Percentiles rank a stretch among this genome's conserved stretches.
These are phyloP conservation scores for Drosophila tripunctata DNA, from an alignment of 2,888 invertebrate genomes.

Conservation along the genomic window DNA sequence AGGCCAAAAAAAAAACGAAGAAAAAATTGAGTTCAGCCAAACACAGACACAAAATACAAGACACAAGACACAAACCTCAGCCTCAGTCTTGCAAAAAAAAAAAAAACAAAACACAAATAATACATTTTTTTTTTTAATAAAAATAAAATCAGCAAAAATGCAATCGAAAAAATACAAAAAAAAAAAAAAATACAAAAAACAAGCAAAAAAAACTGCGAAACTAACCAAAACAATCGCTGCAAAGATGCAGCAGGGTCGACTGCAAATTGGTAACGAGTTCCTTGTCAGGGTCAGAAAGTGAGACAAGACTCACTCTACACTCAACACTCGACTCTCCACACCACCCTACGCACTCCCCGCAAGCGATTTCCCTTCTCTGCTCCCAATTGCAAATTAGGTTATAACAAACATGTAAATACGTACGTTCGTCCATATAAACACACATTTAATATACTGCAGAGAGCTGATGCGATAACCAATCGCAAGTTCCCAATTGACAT, in stretches of 20 bases:
- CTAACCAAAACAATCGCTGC: slow-evolving; percentile 20
- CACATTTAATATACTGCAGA: not conserved
- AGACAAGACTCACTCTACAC: not conserved
- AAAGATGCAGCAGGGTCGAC: slow-evolving; percentile 8
- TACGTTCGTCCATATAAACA: no score
- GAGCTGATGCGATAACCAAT: slow-evolving; percentile 32
- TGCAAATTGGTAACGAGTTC: slow-evolving; percentile 43
- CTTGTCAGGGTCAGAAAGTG: slow-evolving; percentile 22
- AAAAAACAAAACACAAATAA: slow-evolving; percentile 24
- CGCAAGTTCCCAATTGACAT: slow-evolving; percentile 20
- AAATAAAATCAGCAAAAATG: slow-evolving; percentile 27
- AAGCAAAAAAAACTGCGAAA: slow-evolving; percentile 2
- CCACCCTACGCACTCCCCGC: no score
- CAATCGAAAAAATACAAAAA: not conserved
- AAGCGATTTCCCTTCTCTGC: not conserved
- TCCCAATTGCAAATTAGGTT: slow-evolving; percentile 33
- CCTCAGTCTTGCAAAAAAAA: slow-evolving; percentile 13
- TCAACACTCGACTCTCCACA: no score
- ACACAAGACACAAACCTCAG: slow-evolving; percentile 22
- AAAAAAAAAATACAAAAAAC: not conserved
- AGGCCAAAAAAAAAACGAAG: slow-evolving; percentile 41
- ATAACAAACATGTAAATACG: slow-evolving; percentile 16
- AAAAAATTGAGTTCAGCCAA: slow-evolving; percentile 57
- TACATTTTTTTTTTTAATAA: no score
- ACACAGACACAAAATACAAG: slow-evolving; percentile 26